Base-by-base conservation (phyloP, 2,113 vertebrate species). In the Oryzias curvinotus region DNA sequence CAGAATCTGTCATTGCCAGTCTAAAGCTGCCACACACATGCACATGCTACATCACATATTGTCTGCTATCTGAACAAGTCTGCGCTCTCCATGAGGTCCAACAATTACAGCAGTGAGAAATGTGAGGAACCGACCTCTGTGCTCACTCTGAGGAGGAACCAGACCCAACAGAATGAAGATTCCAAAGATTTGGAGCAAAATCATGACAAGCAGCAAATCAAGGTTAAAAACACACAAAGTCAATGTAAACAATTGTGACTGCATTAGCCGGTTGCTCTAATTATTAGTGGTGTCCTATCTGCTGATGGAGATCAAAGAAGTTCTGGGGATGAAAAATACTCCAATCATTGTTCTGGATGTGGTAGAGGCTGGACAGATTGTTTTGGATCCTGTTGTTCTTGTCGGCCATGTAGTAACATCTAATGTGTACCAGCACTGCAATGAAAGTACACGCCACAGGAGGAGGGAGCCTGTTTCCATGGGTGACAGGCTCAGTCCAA, bases 321-420 rank as follows among this genome's bases (percentile, higher is more conserved):
- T 17, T 8, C 12, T 18, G 23, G 1, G 8, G n/a, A 7, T 45
- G n/a, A 18, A 48, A 44, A 57, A 57, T 50, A n/a, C 57, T n/a
- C 10, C 45, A 28, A 52, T 53, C 28, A 28, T 17, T 17, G 30
- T 17, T 26, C 6, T 52, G 42, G 59, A 16, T 23, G 21, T 23
- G 56, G 43, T 62, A 45, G 64, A 51, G 62, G 25, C 21, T 25
- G n/a, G 45, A 67, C 59, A 49, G 74, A 71, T 68, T 71, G 55
- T 48, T 68, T 45, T 71, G 66, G 52, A 71, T 64, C 26, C 25
- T 44, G 62, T 44, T 51, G 4, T 55, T 62, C 54, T 48, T 19
- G 48, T 55, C 64, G 57, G 36, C 71, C 50, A 43, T 48, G 58
- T 59, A 68, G 64, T 59, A 71, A 68, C 62, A 71, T 21, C 62